These are phyloP conservation scores for Pollenia amentaria DNA, from an alignment of 2,888 invertebrate species.

Conservation along the genomic window DNA sequence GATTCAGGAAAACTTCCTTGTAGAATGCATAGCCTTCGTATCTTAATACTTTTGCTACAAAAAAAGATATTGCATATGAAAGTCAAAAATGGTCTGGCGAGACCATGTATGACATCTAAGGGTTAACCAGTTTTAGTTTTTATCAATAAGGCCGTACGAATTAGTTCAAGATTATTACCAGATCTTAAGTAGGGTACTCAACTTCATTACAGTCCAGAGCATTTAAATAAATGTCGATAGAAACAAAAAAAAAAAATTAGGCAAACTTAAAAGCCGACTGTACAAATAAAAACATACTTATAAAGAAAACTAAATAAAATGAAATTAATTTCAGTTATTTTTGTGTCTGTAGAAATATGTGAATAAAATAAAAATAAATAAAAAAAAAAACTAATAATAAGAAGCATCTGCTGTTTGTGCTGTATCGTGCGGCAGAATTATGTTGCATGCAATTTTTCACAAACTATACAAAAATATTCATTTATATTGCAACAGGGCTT, in stretches of 20 bases:
- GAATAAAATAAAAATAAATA: neutral
- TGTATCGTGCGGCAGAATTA: conserved; percentile 9
- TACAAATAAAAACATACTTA: conserved; percentile 1
- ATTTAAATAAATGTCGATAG: neutral
- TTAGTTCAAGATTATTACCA: neutral
- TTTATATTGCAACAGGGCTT: conserved; percentile 12
- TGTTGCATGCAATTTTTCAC: conserved; percentile 62
- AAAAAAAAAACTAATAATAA: conserved; percentile 39
- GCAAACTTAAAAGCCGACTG: neutral
- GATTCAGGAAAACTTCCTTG: too few species aligned
- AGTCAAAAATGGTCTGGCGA: too few species aligned
- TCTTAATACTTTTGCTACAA: too few species aligned
- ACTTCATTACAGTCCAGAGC: neutral
- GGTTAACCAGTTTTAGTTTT: too few species aligned
- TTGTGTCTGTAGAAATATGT: neutral
- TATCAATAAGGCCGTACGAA: too few species aligned
- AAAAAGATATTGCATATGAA: too few species aligned
- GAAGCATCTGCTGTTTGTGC: conserved; percentile 57
- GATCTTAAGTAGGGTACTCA: neutral
- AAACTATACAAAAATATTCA: conserved; percentile 33
- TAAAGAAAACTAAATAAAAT: conserved; percentile 19
- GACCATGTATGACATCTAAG: too few species aligned
- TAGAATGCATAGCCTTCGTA: too few species aligned
- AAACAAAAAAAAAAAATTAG: neutral
- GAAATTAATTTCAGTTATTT: conserved; percentile 6